phyloP scores from a whole-genome alignment of 2,888 invertebrate genomes.

The Drosophila formosana region DNA sequence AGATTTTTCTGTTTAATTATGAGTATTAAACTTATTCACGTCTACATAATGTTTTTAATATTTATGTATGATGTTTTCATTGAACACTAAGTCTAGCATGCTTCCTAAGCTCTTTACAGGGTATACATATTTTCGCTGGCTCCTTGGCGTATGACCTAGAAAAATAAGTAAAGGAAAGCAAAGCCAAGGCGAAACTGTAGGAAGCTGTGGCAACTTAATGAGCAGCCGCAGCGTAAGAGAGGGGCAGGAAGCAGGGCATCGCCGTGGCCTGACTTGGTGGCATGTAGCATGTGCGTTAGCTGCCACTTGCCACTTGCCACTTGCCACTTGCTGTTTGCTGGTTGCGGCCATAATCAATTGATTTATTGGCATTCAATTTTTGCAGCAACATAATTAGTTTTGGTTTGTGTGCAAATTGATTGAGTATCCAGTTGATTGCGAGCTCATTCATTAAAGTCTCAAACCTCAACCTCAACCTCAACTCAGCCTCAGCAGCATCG shows the following conservation, averaged over 20 bases:
- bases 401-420: conserved; percentile 64
- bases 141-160: conserved; percentile 63
- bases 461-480: conserved; percentile 5
- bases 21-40: too few relatives aligned
- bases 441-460: conserved; percentile 53
- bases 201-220: conserved; percentile 41
- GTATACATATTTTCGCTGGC: conserved; percentile 8
- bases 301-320: conserved; percentile 2
- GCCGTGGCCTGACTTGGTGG: conserved; percentile 18
- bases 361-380: conserved; percentile 69
- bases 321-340: conserved; percentile 14
- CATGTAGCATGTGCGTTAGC: conserved; percentile 32
- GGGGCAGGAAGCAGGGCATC: background rate
- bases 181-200: conserved; percentile 9
- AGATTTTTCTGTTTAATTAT: too few relatives aligned
- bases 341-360: conserved; percentile 65
- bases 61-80: too few relatives aligned
- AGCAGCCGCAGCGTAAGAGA: conserved; percentile 23
- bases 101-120: background rate
- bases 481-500: too few relatives aligned
- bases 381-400: conserved; percentile 68
- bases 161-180: conserved; percentile 43
- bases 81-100: background rate
- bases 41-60: too few relatives aligned
- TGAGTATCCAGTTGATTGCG: conserved; percentile 58